Evolutionary conservation across 2,888 invertebrate genomes (phyloP).

Genomic region (Tipula helvola): DNA sequence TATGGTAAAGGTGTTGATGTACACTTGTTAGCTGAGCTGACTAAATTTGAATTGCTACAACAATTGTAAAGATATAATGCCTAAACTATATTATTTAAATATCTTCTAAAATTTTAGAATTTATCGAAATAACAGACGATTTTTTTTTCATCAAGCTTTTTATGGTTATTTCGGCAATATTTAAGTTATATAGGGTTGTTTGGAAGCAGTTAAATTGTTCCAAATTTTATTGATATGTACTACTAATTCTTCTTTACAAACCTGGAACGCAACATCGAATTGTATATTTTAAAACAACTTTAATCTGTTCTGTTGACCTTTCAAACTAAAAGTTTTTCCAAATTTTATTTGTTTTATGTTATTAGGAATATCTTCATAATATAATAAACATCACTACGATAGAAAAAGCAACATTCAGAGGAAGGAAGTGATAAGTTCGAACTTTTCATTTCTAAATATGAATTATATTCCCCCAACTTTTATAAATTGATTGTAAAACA

Average conservation of each 20-base stretch:
- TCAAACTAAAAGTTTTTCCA: too few relatives aligned
- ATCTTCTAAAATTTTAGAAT: too few relatives aligned
- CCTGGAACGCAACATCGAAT: not conserved
- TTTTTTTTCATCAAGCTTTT: not conserved
- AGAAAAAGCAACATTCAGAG: slow-evolving; percentile 26
- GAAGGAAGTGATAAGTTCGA: not conserved
- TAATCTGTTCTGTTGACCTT: too few relatives aligned
- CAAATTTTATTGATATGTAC: not conserved
- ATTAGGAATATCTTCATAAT: not conserved
- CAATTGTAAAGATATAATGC: slow-evolving; percentile 42
- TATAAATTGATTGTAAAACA: slow-evolving; percentile 22
- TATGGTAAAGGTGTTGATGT: too few relatives aligned
- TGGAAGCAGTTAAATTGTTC: too few relatives aligned
- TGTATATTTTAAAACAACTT: too few relatives aligned
- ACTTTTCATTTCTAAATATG: not conserved
- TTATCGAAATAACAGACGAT: too few relatives aligned
- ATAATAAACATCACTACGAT: not conserved
- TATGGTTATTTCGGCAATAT: not conserved
- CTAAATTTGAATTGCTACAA: slow-evolving; percentile 85
- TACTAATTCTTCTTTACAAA: not conserved
- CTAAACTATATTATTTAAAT: not conserved
- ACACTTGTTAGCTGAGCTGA: slow-evolving; percentile 98
- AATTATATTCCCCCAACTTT: slow-evolving; percentile 27
- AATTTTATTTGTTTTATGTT: too few relatives aligned
- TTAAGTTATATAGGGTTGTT: not conserved